These are phyloP conservation scores for Orthosia gothica DNA, from an alignment of 2,888 invertebrate species.

Conservation along the genomic window DNA sequence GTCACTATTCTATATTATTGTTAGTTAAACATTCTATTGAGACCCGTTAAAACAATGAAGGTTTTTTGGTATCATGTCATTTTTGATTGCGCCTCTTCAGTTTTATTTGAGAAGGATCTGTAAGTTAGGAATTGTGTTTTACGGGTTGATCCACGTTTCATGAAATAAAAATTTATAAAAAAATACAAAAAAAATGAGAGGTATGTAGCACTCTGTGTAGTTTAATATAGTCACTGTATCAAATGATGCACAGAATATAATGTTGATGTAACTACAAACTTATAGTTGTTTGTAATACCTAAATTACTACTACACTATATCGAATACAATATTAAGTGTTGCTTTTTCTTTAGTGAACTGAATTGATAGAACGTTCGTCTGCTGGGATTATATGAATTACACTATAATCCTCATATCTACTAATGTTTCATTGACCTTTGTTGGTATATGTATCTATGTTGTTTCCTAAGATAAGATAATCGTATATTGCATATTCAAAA, in stretches of 20 bases:
- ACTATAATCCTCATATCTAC: conserved; percentile 46
- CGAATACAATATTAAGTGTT: conserved; percentile 75
- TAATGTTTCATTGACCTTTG: conserved; percentile 13
- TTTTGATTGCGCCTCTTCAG: conserved; percentile 33
- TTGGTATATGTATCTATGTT: background rate
- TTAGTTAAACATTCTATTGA: conserved; percentile 50
- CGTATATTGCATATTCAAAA: background rate
- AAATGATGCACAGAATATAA: conserved; percentile 73
- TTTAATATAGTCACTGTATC: conserved; percentile 74
- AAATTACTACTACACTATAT: conserved; percentile 57
- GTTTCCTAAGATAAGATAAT: background rate
- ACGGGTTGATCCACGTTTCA: conserved; percentile 52
- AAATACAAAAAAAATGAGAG: conserved; percentile 67
- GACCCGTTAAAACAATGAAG: conserved; percentile 57
- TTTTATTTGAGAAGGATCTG: conserved; percentile 25
- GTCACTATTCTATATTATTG: conserved; percentile 52
- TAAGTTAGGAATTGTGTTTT: conserved; percentile 50
- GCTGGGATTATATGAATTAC: conserved; percentile 78
- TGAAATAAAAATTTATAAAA: conserved; percentile 31
- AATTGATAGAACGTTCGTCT: conserved; percentile 72
- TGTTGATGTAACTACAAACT: conserved; percentile 72
- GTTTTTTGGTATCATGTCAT: conserved; percentile 21
- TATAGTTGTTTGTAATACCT: conserved; percentile 64
- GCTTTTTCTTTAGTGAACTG: conserved; percentile 81
- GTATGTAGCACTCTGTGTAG: conserved; percentile 86